A percentile compares a stretch with the other conserved stretches of the same genome.
These are phyloP conservation scores for Blomia tropicalis DNA, from an alignment of 2,888 invertebrate species.

Conservation along the genomic window DNA sequence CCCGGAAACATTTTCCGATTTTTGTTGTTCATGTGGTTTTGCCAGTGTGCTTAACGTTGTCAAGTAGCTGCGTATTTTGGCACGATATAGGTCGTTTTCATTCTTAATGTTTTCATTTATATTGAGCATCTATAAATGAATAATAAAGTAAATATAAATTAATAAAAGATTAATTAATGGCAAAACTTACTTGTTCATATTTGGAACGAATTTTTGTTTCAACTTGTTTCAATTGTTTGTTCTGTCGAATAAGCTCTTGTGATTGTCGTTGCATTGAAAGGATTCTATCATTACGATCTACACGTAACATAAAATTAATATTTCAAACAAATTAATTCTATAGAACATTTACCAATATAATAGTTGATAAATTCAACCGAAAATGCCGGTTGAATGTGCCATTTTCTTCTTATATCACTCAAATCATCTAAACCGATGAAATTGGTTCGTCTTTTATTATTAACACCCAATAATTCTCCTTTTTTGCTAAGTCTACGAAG, in stretches of 20 bases:
- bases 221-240: constrained; percentile 55
- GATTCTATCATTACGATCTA: constrained; percentile 64
- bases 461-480: constrained; percentile 47
- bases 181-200: constrained; percentile 52
- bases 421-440: constrained; percentile 66
- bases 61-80: not conserved
- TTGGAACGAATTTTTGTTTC: constrained; percentile 56
- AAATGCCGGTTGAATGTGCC: constrained; percentile 85
- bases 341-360: constrained; percentile 44
- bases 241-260: constrained; percentile 55
- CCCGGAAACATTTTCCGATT: not conserved
- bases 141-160: not conserved
- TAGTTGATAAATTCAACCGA: constrained; percentile 87
- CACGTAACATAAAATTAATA: not conserved
- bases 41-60: not conserved
- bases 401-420: constrained; percentile 69
- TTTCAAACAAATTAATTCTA: not conserved
- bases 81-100: constrained; percentile 6
- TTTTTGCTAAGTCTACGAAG: constrained; percentile 63
- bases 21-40: not conserved
- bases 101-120: constrained; percentile 5
- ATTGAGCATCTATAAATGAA: not conserved
- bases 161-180: not conserved
- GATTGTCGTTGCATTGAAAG: constrained; percentile 59
- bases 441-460: not conserved